Conservation (phyloP, 1,140 invertebrate species). For the Amyelois transitella region DNA sequence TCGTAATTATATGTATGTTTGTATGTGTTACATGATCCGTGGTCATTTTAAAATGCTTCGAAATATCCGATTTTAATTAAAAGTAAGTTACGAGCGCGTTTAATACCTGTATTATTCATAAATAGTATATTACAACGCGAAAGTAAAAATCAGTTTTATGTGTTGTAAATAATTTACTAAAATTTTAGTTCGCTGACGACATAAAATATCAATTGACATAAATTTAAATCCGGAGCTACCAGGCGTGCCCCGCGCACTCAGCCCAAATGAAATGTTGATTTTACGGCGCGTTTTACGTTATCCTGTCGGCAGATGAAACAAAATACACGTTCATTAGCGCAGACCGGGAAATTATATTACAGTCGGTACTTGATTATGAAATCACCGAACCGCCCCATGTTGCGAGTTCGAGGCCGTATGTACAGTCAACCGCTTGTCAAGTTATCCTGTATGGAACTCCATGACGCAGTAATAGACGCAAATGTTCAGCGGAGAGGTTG, state of each 20-base stretch:
- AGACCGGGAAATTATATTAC: conserved; percentile 56
- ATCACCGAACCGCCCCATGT: conserved; percentile 28
- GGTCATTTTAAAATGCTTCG: too few relatives aligned
- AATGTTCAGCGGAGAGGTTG: too few relatives aligned
- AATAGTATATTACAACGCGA: too few relatives aligned
- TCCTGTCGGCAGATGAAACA: conserved; percentile 51
- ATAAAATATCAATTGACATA: conserved; percentile 14
- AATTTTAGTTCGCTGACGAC: neutral
- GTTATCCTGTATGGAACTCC: too few relatives aligned
- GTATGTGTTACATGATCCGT: too few relatives aligned
- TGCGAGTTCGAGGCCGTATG: conserved; percentile 16
- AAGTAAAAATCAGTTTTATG: too few relatives aligned
- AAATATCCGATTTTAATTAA: too few relatives aligned
- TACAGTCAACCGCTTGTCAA: too few relatives aligned
- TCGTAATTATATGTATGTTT: too few relatives aligned
- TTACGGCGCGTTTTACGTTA: conserved; percentile 42
- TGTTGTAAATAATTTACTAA: neutral
- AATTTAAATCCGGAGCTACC: conserved; percentile 25
- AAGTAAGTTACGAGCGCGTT: too few relatives aligned
- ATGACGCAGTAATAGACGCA: too few relatives aligned
- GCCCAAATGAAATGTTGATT: conserved; percentile 61
- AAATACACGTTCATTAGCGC: conserved; percentile 64
- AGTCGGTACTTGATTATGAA: conserved; percentile 52
- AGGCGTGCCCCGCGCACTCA: conserved; percentile 18
- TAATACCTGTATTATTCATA: too few relatives aligned